Evolutionary conservation across 2,888 invertebrate genomes (phyloP).

Genomic region (Halocaridina rubra): DNA sequence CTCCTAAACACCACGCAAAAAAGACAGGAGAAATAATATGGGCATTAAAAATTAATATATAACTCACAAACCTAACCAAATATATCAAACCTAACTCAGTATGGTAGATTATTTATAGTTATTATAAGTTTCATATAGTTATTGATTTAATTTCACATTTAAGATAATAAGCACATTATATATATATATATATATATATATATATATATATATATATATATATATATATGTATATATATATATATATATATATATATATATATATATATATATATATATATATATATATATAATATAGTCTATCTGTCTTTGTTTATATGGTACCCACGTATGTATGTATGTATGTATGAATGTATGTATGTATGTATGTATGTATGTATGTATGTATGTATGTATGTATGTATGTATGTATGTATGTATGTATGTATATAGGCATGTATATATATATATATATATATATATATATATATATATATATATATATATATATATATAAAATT

Average conservation of each 20-base stretch:
- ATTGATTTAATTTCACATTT: too few relatives aligned
- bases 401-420: constrained; percentile 4
- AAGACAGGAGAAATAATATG: too few relatives aligned
- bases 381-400: constrained; percentile 9
- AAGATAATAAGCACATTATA: too few relatives aligned
- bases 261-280: background rate
- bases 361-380: constrained; percentile 10
- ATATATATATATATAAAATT: constrained; percentile 17
- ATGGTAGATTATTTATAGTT: too few relatives aligned
- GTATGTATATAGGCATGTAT: too few relatives aligned
- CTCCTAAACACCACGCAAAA: too few relatives aligned
- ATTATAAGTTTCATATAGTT: too few relatives aligned
- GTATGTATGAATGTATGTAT: constrained; percentile 3
- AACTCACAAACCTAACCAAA: too few relatives aligned
- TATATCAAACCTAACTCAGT: too few relatives aligned
- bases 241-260: background rate
- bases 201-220: background rate
- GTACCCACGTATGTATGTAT: background rate
- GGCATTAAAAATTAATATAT: too few relatives aligned
- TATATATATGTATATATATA: background rate
- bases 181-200: background rate
- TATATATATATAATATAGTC: background rate
- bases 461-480: constrained; percentile 19
- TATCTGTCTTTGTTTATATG: background rate
- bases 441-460: background rate